Conservation (phyloP, 2,113 vertebrate genomes). For the Vireo altiloquus region DNA sequence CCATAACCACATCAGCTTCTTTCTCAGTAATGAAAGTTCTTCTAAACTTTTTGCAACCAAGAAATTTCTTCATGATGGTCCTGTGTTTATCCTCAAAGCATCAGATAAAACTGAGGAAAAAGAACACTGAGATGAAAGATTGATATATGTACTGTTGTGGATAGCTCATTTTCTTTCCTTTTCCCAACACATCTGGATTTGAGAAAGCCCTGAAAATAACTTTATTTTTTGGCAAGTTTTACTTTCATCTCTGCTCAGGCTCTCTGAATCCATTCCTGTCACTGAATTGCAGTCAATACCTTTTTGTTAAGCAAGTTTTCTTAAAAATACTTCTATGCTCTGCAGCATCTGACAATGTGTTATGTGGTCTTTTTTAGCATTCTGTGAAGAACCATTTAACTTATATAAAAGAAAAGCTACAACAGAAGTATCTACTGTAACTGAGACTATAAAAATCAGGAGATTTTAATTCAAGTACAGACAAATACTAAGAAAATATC, state of each 20-base stretch:
- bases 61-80: neutral
- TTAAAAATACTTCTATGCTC: neutral
- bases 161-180: neutral
- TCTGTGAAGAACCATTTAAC: neutral
- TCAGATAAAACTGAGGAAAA: neutral
- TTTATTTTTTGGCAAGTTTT: neutral
- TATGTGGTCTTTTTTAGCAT: neutral
- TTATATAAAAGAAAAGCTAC: neutral
- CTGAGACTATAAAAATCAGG: neutral
- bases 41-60: neutral
- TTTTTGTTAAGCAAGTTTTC: neutral
- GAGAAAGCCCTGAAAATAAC: neutral
- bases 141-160: neutral
- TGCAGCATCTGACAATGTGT: neutral
- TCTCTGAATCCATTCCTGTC: neutral
- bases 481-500: neutral
- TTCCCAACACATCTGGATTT: neutral
- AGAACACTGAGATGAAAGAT: neutral
- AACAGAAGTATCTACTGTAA: neutral
- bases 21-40: neutral
- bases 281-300: neutral
- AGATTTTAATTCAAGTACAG: neutral
- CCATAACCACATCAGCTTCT: neutral
- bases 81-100: neutral
- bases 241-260: neutral